phyloP scores from a whole-genome alignment of 2,888 invertebrate genomes.

The Clostera curtula region DNA sequence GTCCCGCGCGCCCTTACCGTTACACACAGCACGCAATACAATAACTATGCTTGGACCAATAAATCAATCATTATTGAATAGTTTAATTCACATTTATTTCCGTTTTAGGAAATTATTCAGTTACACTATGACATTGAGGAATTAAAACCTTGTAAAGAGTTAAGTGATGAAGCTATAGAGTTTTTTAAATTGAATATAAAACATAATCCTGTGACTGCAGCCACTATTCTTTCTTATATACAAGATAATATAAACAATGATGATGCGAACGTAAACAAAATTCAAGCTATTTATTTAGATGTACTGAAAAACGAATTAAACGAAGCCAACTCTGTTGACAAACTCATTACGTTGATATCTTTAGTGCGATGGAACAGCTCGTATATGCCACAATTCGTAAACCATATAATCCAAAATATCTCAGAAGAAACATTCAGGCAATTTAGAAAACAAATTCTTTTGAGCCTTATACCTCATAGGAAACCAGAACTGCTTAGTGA shows the following conservation, averaged over 20 bases:
- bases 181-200: conserved; percentile 62
- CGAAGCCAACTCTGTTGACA: conserved; percentile 45
- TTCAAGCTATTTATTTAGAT: conserved; percentile 51
- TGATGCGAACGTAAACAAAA: conserved; percentile 33
- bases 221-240: conserved; percentile 41
- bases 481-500: conserved; percentile 47
- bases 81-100: conserved; percentile 2
- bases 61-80: conserved; percentile 1
- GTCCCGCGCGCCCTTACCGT: too few relatives aligned
- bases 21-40: too few relatives aligned
- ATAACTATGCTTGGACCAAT: too few relatives aligned
- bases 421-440: conserved; percentile 53
- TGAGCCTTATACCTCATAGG: conserved; percentile 54
- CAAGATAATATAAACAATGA: conserved; percentile 33
- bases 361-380: conserved; percentile 48
- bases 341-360: conserved; percentile 49
- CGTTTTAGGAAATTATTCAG: conserved; percentile 53
- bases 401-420: conserved; percentile 44
- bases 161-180: conserved; percentile 39
- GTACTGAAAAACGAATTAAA: conserved; percentile 45
- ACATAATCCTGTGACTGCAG: conserved; percentile 57
- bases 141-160: conserved; percentile 39
- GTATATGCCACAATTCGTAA: conserved; percentile 38
- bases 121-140: conserved; percentile 43
- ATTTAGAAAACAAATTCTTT: conserved; percentile 58